These are phyloP conservation scores for Lycodopsis pacificus DNA, from an alignment of 2,797 vertebrate genomes.

Conservation along the genomic window DNA sequence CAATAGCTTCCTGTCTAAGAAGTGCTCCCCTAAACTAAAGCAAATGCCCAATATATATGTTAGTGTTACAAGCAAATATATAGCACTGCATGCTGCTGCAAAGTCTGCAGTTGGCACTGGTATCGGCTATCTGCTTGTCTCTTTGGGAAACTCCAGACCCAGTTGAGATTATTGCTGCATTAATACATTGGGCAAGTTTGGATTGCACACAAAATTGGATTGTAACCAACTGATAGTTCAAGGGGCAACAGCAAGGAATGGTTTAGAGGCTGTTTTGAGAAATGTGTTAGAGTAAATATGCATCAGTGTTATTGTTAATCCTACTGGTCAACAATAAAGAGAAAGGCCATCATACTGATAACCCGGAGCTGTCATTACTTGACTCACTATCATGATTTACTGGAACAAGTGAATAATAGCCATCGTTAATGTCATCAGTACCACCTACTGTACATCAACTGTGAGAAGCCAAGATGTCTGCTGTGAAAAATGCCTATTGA, in stretches of 20 bases:
- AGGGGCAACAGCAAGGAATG: neutral
- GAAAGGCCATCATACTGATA: neutral
- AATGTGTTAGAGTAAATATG: neutral
- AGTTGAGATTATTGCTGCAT: neutral
- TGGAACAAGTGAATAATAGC: neutral
- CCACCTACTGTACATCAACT: neutral
- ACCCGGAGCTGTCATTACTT: neutral
- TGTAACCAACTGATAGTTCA: neutral
- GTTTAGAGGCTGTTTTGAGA: slow-evolving; percentile 4
- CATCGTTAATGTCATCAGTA: neutral
- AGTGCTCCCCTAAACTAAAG: neutral
- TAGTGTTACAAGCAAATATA: neutral
- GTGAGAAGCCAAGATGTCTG: neutral
- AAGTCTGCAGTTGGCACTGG: neutral
- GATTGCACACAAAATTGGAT: neutral
- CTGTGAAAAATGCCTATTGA: neutral
- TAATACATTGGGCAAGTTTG: neutral
- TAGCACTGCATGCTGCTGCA: neutral
- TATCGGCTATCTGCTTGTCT: neutral
- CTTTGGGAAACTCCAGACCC: neutral
- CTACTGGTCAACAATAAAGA: neutral
- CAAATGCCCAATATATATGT: neutral
- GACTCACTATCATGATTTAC: neutral
- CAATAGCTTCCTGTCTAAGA: neutral
- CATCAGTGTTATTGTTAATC: neutral